Evolutionary conservation across 2,888 invertebrate genomes (phyloP).

Genomic region (Eupithecia subumbrata): DNA sequence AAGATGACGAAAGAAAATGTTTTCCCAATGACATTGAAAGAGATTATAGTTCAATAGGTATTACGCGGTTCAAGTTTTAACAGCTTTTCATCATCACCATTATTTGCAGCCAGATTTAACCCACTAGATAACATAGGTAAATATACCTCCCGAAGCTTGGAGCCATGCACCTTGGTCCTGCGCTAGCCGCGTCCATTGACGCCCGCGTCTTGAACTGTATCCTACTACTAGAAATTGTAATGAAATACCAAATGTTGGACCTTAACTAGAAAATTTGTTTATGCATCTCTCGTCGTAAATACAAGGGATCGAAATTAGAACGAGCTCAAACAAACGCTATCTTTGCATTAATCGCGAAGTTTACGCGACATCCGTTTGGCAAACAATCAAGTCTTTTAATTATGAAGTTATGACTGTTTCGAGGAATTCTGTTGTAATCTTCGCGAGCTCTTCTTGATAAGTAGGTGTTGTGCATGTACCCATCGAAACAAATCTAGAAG

Average conservation of each 20-base stretch:
- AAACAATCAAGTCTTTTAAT: slow-evolving; percentile 1
- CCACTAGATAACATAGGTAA: neutral
- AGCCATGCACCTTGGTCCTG: neutral
- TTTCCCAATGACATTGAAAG: neutral
- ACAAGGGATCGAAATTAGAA: neutral
- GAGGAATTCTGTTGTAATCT: neutral
- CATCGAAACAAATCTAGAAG: neutral
- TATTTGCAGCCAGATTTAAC: neutral
- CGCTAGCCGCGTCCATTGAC: no score
- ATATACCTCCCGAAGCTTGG: neutral
- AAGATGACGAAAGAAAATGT: neutral
- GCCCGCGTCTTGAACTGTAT: neutral
- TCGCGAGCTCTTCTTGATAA: neutral
- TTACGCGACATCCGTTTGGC: neutral
- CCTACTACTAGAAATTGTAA: neutral
- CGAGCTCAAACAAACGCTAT: neutral
- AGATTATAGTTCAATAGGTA: neutral
- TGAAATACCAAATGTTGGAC: neutral
- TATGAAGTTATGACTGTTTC: neutral
- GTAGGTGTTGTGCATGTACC: neutral
- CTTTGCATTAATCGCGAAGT: neutral
- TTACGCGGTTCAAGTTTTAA: neutral
- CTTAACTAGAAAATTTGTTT: neutral
- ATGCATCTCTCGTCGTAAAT: neutral
- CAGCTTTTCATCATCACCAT: neutral